These are phyloP conservation scores for Pollenia labialis DNA, from an alignment of 2,888 invertebrate species.

Conservation along the genomic window DNA sequence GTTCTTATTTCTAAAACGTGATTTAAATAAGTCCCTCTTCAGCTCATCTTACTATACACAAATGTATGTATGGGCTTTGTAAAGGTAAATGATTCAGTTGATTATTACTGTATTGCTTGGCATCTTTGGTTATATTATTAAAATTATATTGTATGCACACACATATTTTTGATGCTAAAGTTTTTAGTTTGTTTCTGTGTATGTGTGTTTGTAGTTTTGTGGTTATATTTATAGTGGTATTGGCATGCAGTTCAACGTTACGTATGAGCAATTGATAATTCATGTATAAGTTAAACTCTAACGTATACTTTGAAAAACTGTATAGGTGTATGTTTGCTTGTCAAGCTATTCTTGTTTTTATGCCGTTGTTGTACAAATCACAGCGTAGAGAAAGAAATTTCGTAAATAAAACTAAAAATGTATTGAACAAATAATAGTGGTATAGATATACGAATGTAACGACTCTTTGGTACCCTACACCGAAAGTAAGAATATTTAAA, in stretches of 20 bases:
- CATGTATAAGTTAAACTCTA: conserved; percentile 22
- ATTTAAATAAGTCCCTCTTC: no score
- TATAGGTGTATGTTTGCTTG: background rate
- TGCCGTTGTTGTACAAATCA: background rate
- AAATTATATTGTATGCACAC: conserved; percentile 10
- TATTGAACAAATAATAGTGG: no score
- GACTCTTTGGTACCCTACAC: no score
- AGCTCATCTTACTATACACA: background rate
- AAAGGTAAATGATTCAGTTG: conserved; percentile 46
- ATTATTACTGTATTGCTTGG: conserved; percentile 31
- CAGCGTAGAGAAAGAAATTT: conserved; percentile 1
- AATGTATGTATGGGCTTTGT: background rate
- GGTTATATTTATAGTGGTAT: conserved; percentile 26
- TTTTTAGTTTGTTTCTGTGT: background rate
- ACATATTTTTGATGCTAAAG: background rate
- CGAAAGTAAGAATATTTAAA: no score
- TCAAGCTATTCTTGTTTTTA: background rate
- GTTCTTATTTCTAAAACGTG: no score
- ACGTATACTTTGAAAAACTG: conserved; percentile 3
- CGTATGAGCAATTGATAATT: conserved; percentile 27
- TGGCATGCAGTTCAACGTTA: conserved; percentile 16
- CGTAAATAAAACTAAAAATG: background rate
- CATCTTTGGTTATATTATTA: conserved; percentile 26
- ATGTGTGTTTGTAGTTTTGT: conserved; percentile 73
- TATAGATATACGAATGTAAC: no score